phyloP scores from a whole-genome alignment of 2,113 vertebrate species.

The Picathartes gymnocephalus region DNA sequence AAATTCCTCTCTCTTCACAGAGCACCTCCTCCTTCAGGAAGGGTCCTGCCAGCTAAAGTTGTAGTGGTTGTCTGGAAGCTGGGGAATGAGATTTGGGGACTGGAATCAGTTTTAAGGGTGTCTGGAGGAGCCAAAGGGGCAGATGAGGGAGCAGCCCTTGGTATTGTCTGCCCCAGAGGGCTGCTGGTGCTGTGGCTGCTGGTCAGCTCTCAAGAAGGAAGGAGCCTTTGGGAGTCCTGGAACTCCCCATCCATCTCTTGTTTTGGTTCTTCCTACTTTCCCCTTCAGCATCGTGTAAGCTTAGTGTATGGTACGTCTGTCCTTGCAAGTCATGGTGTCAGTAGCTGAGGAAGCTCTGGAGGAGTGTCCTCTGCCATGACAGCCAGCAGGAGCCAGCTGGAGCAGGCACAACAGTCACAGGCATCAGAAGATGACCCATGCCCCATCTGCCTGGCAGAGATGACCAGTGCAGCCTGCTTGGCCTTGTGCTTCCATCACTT shows the following conservation, averaged over 20 bases:
- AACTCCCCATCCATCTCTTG: not conserved
- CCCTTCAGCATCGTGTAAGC: not conserved
- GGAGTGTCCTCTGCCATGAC: accelerated
- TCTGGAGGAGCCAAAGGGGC: not conserved
- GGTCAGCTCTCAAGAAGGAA: not conserved
- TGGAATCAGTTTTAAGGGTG: not conserved
- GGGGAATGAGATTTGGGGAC: not conserved
- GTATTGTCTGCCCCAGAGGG: not conserved
- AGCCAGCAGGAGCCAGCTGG: not conserved
- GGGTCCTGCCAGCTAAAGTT: not conserved
- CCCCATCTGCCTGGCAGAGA: not conserved
- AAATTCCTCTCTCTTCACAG: not conserved
- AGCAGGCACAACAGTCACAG: not conserved
- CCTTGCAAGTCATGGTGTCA: not conserved
- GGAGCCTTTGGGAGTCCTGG: not conserved
- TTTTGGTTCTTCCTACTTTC: not conserved
- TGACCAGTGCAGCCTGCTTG: not conserved
- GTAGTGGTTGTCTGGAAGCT: not conserved
- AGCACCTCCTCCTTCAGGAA: not conserved
- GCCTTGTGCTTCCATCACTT: not conserved
- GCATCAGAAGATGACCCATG: not conserved
- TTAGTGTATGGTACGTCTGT: not conserved
- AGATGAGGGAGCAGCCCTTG: not conserved
- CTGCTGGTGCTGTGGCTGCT: not conserved
- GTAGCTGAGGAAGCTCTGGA: not conserved